Evolutionary conservation across 2,797 vertebrate genomes (phyloP).

Genomic region (Galagoides demidoff): DNA sequence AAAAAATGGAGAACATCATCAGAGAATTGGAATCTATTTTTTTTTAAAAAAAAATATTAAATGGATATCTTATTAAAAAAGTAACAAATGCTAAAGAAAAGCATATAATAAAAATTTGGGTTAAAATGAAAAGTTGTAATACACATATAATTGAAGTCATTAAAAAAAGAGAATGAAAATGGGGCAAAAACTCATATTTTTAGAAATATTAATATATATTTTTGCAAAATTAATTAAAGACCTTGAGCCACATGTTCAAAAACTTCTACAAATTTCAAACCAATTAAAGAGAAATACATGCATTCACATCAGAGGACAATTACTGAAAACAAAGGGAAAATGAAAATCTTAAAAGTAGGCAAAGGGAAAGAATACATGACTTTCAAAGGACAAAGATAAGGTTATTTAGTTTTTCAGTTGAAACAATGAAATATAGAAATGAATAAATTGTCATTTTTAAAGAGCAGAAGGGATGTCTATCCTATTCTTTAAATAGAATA

Average conservation of each 20-base stretch:
- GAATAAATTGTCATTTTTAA: neutral
- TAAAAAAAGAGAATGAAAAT: neutral
- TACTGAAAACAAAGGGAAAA: neutral
- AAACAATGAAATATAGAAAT: neutral
- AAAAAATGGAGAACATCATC: neutral
- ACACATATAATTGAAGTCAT: neutral
- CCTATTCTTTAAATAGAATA: neutral
- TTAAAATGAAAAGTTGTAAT: neutral
- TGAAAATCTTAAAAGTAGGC: neutral
- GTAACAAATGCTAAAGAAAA: neutral
- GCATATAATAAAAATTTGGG: neutral
- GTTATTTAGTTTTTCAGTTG: neutral
- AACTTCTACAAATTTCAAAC: neutral
- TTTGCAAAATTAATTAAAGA: neutral
- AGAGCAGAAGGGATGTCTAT: neutral
- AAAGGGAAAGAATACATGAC: neutral
- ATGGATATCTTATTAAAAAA: neutral
- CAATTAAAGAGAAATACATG: neutral
- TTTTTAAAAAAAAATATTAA: neutral
- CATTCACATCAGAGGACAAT: neutral
- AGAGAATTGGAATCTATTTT: neutral
- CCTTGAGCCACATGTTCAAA: neutral
- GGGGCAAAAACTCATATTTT: neutral
- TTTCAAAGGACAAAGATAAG: neutral
- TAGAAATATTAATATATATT: neutral